These are phyloP conservation scores for Subacronicta megacephala DNA, from an alignment of 2,888 invertebrate species.

Conservation along the genomic window DNA sequence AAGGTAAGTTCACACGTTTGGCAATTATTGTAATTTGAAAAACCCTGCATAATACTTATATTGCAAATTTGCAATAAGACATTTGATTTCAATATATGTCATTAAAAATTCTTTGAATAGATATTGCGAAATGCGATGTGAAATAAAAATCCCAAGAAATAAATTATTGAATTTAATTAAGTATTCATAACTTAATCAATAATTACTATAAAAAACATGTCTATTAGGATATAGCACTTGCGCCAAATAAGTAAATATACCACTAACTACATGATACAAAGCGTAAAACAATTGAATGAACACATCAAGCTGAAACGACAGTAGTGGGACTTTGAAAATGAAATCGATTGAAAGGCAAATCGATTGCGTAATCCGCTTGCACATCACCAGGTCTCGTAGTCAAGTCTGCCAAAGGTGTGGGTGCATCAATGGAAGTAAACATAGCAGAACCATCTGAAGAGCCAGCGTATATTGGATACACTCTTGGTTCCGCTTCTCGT, in stretches of 20 bases:
- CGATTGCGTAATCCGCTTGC: conserved; percentile 84
- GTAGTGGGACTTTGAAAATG: conserved; percentile 87
- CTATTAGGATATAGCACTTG: conserved; percentile 80
- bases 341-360: conserved; percentile 85
- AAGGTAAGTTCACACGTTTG: no score
- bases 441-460: conserved; percentile 61
- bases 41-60: no score
- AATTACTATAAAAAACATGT: conserved; percentile 71
- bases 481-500: conserved; percentile 65
- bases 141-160: conserved; percentile 13
- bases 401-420: conserved; percentile 72
- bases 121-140: no score
- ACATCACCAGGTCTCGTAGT: conserved; percentile 83
- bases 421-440: conserved; percentile 73
- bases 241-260: conserved; percentile 73
- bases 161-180: not conserved
- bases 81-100: no score
- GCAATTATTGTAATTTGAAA: no score
- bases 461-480: conserved; percentile 74
- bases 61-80: no score
- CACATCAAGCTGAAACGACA: conserved; percentile 85
- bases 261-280: conserved; percentile 70
- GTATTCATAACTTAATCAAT: conserved; percentile 51
- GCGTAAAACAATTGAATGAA: conserved; percentile 73
- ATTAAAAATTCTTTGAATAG: no score